Conservation (phyloP, 2,113 vertebrate species). For the Caretta caretta region DNA sequence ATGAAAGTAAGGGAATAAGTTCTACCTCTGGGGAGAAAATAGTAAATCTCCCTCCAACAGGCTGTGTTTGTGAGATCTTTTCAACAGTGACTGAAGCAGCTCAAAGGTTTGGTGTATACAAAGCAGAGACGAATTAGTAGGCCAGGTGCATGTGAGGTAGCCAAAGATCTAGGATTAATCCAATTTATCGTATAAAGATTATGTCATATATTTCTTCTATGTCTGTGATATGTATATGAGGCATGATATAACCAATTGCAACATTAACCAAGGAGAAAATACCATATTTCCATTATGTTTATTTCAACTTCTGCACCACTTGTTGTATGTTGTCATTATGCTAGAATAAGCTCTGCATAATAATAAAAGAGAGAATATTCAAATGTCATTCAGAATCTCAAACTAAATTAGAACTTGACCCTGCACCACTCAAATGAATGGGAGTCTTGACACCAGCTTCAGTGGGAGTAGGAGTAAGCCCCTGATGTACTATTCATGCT, state of each 20-base stretch:
- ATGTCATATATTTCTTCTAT: not conserved
- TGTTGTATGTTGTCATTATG: not conserved
- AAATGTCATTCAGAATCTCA: not conserved
- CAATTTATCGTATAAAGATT: not conserved
- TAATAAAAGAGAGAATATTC: not conserved
- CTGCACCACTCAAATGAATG: accelerated
- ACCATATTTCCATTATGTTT: not conserved
- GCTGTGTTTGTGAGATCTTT: constrained; percentile 19
- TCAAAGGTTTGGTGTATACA: not conserved
- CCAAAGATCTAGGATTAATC: not conserved
- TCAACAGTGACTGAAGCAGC: not conserved
- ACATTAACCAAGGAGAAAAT: not conserved
- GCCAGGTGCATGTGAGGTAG: not conserved
- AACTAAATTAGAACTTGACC: not conserved
- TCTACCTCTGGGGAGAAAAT: constrained; percentile 16
- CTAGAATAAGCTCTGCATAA: not conserved
- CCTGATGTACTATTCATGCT: not conserved
- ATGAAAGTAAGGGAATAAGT: constrained; percentile 29
- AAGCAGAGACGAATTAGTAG: not conserved
- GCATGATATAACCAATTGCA: not conserved
- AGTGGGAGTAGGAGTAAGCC: not conserved
- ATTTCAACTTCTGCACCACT: not conserved
- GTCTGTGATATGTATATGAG: not conserved
- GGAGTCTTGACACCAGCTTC: not conserved
- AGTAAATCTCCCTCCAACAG: constrained; percentile 51